A percentile compares a stretch with the other conserved stretches of the same genome.
Conservation (phyloP, 1,140 invertebrate genomes). For the Matsumurasca onukii region DNA sequence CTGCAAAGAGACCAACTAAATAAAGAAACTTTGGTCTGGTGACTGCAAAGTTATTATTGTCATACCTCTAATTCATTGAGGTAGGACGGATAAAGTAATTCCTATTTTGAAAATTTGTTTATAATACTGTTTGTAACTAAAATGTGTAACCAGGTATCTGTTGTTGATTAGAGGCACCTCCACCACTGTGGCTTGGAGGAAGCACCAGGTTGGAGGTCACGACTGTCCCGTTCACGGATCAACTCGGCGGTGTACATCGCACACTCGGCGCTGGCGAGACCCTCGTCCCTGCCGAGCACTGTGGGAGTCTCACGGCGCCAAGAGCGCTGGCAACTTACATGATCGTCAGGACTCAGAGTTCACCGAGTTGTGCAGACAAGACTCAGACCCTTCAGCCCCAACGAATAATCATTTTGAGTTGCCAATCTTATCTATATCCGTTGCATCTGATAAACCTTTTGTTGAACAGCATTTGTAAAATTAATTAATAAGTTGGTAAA, state of each 20-base stretch:
- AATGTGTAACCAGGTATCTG: neutral
- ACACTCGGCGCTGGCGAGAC: constrained; percentile 31
- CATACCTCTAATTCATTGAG: too few relatives aligned
- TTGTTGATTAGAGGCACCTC: constrained; percentile 30
- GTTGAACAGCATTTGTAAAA: constrained; percentile 29
- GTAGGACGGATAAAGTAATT: too few relatives aligned
- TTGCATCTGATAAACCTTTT: constrained; percentile 36
- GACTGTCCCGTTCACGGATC: constrained; percentile 37
- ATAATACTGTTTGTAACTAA: neutral
- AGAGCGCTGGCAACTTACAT: constrained; percentile 36
- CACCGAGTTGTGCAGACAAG: constrained; percentile 9
- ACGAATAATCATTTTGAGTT: constrained; percentile 31
- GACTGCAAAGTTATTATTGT: too few relatives aligned
- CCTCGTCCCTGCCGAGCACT: constrained; percentile 22
- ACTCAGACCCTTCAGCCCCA: constrained; percentile 16
- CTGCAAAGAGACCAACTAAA: too few relatives aligned
- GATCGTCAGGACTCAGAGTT: neutral
- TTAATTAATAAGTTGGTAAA: too few relatives aligned
- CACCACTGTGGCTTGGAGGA: constrained; percentile 37
- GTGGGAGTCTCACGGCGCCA: constrained; percentile 29
- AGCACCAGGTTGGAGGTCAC: constrained; percentile 30
- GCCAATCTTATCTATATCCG: constrained; percentile 39
- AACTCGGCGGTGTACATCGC: constrained; percentile 44
- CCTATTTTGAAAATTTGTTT: too few relatives aligned
- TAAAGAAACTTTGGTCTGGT: too few relatives aligned